phyloP scores from a whole-genome alignment of 2,113 vertebrate genomes.

The Clarias gariepinus region DNA sequence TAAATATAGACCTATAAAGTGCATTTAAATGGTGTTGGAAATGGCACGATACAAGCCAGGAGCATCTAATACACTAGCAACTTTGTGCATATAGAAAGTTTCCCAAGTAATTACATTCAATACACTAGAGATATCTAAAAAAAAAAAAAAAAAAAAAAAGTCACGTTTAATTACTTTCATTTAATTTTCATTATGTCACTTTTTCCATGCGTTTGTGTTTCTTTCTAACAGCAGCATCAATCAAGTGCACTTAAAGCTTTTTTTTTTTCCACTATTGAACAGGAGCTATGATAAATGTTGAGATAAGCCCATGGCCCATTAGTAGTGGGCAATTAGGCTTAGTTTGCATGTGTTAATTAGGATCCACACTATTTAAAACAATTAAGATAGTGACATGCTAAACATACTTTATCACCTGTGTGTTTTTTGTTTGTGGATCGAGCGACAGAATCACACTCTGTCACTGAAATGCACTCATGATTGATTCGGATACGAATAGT shows the following conservation, averaged over 20 bases:
- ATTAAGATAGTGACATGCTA: constrained; percentile 87
- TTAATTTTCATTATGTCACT: constrained; percentile 38
- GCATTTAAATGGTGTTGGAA: background rate
- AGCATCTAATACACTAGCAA: constrained; percentile 12
- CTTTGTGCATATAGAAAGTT: constrained; percentile 2
- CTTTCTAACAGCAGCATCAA: constrained; percentile 36
- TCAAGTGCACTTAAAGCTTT: constrained; percentile 67
- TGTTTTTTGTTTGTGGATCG: constrained; percentile 59
- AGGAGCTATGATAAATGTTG: constrained; percentile 78
- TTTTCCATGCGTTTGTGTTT: constrained; percentile 35
- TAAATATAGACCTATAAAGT: background rate
- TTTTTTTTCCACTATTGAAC: constrained; percentile 46
- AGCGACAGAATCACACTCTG: background rate
- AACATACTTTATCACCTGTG: constrained; percentile 90
- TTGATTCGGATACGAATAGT: constrained; percentile 79
- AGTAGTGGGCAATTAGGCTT: constrained; percentile 88
- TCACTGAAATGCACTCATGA: background rate
- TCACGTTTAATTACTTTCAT: constrained; percentile 25
- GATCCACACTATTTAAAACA: constrained; percentile 89
- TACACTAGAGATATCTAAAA: constrained; percentile 1
- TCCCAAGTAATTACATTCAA: background rate
- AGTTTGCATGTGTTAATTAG: constrained; percentile 94
- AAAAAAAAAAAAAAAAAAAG: background rate
- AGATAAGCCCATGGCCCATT: constrained; percentile 71
- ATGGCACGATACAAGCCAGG: background rate